Evolutionary conservation across 1,140 invertebrate species (phyloP).

Genomic region (Penaeus indicus): DNA sequence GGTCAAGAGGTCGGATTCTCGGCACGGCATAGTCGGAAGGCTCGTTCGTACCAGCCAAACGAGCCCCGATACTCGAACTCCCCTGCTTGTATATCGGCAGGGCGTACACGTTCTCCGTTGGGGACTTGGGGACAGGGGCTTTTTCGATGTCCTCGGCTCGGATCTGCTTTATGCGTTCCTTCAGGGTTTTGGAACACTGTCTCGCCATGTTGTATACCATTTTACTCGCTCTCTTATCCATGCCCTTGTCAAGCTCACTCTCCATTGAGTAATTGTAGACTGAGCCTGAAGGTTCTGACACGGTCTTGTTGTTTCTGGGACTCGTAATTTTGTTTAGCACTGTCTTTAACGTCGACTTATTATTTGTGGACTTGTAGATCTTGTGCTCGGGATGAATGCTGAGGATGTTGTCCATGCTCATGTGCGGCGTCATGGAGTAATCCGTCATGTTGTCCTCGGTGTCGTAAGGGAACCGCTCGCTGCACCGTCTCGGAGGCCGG

Average conservation of each 20-base stretch:
- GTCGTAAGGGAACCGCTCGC: slow-evolving; percentile 64
- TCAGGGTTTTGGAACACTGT: slow-evolving; percentile 70
- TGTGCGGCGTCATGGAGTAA: slow-evolving; percentile 70
- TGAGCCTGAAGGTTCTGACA: slow-evolving; percentile 45
- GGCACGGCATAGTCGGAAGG: slow-evolving; percentile 86
- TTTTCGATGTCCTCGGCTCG: slow-evolving; percentile 57
- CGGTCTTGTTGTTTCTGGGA: slow-evolving; percentile 43
- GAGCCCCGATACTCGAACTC: slow-evolving; percentile 84
- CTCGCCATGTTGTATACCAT: slow-evolving; percentile 68
- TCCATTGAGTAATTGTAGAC: slow-evolving; percentile 42
- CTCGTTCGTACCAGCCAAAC: slow-evolving; percentile 79
- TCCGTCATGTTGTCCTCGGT: slow-evolving; percentile 74
- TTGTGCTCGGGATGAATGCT: slow-evolving; percentile 83
- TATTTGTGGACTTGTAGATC: slow-evolving; percentile 77
- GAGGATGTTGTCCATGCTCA: slow-evolving; percentile 70
- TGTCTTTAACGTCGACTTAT: slow-evolving; percentile 71
- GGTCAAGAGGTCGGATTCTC: slow-evolving; percentile 74
- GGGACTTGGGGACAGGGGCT: slow-evolving; percentile 7
- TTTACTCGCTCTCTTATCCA: slow-evolving; percentile 64
- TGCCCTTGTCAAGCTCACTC: slow-evolving; percentile 47
- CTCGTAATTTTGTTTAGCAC: slow-evolving; percentile 69
- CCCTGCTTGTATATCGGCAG: slow-evolving; percentile 79
- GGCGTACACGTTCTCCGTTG: slow-evolving; percentile 27
- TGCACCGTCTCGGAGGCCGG: not conserved
- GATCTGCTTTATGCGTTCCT: slow-evolving; percentile 69